Conservation (phyloP, 2,888 invertebrate genomes). For the Rotaria sp. region DNA sequence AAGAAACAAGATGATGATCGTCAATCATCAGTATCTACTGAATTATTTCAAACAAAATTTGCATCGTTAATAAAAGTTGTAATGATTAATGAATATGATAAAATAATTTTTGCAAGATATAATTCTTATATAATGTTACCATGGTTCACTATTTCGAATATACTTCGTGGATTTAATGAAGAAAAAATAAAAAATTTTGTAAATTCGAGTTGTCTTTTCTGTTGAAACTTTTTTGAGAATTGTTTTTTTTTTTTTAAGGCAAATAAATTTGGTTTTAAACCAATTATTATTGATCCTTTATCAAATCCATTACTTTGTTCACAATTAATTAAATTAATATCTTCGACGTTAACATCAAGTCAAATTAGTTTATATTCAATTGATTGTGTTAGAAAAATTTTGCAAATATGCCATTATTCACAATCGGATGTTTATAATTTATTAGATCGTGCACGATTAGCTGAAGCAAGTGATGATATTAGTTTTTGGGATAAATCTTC, state of each 20-base stretch:
- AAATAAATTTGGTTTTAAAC: background rate
- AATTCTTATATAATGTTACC: conserved; percentile 19
- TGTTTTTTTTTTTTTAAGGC: background rate
- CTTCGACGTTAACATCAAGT: too few relatives aligned
- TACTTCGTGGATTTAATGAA: background rate
- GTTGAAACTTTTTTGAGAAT: background rate
- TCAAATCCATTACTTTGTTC: background rate
- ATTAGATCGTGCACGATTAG: conserved; percentile 23
- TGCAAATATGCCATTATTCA: background rate
- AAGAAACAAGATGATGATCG: background rate
- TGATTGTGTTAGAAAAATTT: conserved; percentile 21
- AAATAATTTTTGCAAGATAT: background rate
- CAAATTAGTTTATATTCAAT: conserved; percentile 10
- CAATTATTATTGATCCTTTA: background rate
- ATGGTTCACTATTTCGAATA: background rate
- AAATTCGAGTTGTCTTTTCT: background rate
- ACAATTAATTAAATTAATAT: background rate
- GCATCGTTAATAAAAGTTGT: background rate
- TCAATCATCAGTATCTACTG: background rate
- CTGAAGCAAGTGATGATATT: background rate
- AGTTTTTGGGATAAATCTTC: background rate
- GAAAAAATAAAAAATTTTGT: background rate
- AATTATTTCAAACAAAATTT: background rate
- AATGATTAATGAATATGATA: background rate
- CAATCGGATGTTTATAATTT: background rate